Evolutionary conservation across 2,797 vertebrate genomes (phyloP).

Genomic region (Poeciliopsis turneri): DNA sequence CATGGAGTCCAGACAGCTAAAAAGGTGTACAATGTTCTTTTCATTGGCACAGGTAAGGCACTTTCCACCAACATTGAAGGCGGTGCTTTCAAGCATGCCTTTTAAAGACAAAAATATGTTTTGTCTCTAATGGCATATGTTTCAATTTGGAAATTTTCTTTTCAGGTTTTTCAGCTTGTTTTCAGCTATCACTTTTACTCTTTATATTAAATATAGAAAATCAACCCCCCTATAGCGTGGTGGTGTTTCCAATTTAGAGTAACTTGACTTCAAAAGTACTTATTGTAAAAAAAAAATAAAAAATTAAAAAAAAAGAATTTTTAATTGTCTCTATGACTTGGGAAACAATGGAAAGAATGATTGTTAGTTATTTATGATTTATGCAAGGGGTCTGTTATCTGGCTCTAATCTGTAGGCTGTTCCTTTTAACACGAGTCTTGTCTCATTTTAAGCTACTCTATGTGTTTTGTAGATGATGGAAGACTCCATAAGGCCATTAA

Average conservation of each 20-base stretch:
- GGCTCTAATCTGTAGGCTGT: neutral
- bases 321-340: neutral
- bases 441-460: neutral
- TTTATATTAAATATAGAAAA: neutral
- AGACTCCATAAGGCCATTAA: slow-evolving; percentile 92
- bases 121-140: neutral
- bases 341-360: neutral
- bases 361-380: neutral
- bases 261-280: neutral
- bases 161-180: neutral
- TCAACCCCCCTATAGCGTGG: neutral
- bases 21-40: slow-evolving; percentile 86
- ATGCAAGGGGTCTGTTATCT: neutral
- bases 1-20: slow-evolving; percentile 79
- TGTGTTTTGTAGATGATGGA: slow-evolving; percentile 85
- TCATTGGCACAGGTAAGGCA: slow-evolving; percentile 89
- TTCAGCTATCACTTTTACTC: neutral
- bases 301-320: neutral
- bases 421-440: neutral
- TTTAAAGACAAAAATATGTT: neutral
- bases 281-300: neutral
- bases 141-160: neutral
- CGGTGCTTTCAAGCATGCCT: neutral
- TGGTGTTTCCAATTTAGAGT: neutral
- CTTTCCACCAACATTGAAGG: neutral